Percentiles rank a stretch among this genome's conserved stretches.
Conservation (phyloP, 2,888 invertebrate species). For the Azorinus chamasolen region DNA sequence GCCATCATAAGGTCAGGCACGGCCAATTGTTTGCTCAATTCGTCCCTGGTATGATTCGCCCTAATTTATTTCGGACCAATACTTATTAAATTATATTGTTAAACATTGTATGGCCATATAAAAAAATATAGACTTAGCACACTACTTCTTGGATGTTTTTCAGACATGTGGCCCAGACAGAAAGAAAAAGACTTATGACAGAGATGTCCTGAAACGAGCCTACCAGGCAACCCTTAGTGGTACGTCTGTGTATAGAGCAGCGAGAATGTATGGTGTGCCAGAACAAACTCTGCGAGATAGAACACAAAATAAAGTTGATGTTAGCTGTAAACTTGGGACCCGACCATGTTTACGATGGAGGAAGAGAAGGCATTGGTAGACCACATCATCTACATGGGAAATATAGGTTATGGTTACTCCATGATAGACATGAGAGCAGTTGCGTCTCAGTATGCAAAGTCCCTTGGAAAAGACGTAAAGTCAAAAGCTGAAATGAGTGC, state of each 20-base stretch:
- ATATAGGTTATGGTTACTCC: slow-evolving; percentile 45
- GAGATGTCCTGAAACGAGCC: slow-evolving; percentile 8
- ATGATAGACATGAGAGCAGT: slow-evolving; percentile 16
- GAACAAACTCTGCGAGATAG: slow-evolving; percentile 23
- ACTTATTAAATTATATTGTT: no score
- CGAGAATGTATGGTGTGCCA: slow-evolving; percentile 14
- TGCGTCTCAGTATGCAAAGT: slow-evolving; percentile 30
- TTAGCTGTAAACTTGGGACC: neutral
- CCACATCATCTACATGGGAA: slow-evolving; percentile 30
- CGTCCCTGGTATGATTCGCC: no score
- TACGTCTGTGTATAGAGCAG: slow-evolving; percentile 18
- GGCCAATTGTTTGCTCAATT: no score
- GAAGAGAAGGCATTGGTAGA: slow-evolving; percentile 19
- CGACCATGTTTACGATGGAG: neutral
- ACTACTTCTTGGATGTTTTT: no score
- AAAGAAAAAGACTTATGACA: no score
- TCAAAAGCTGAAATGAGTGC: slow-evolving; percentile 25
- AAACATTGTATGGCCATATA: no score
- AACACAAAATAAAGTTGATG: neutral
- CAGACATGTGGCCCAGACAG: no score
- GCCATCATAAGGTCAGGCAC: no score
- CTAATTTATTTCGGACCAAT: no score
- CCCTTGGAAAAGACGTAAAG: slow-evolving; percentile 24
- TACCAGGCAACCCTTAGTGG: slow-evolving; percentile 20
- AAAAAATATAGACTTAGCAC: no score